phyloP scores from a whole-genome alignment of 2,888 invertebrate genomes.

The Caenorhabditis uteleia region DNA sequence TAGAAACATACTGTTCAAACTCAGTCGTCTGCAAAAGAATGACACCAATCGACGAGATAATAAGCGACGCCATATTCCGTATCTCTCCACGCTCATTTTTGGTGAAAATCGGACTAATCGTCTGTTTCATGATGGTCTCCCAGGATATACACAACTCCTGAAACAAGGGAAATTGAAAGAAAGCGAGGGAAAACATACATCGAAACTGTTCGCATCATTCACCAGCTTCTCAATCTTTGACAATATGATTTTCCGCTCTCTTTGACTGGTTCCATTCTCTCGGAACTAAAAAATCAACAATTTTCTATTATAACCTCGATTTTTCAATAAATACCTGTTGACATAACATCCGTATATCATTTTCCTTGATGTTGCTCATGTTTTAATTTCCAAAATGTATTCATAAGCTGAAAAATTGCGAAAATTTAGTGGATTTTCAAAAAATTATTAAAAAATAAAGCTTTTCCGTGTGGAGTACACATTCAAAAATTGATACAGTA shows the following conservation, averaged over 20 bases:
- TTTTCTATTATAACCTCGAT: background rate
- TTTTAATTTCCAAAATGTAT: slow-evolving; percentile 11
- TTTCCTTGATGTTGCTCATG: slow-evolving; percentile 29
- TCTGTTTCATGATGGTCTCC: too few species aligned
- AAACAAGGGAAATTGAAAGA: too few species aligned
- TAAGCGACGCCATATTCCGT: background rate
- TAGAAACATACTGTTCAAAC: slow-evolving; percentile 5
- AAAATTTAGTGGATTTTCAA: background rate
- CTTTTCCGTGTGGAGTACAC: background rate
- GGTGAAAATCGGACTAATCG: slow-evolving; percentile 13
- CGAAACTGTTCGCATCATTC: slow-evolving; percentile 2
- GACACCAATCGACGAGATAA: slow-evolving; percentile 2
- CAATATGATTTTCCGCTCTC: slow-evolving; percentile 16
- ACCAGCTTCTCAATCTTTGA: slow-evolving; percentile 9
- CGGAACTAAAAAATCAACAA: slow-evolving; percentile 13
- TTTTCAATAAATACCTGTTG: slow-evolving; percentile 6
- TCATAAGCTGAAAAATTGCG: slow-evolving; percentile 23
- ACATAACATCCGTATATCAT: slow-evolving; percentile 30
- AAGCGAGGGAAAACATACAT: slow-evolving; percentile 10
- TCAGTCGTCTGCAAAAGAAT: too few species aligned
- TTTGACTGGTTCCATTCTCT: slow-evolving; percentile 6
- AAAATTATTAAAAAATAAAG: background rate
- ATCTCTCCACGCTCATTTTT: slow-evolving; percentile 13
- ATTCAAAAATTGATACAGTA: background rate
- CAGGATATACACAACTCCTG: too few species aligned